Evolutionary conservation across 2,797 vertebrate species (phyloP).

Genomic region (Parauchenoglanis ngamensis): DNA sequence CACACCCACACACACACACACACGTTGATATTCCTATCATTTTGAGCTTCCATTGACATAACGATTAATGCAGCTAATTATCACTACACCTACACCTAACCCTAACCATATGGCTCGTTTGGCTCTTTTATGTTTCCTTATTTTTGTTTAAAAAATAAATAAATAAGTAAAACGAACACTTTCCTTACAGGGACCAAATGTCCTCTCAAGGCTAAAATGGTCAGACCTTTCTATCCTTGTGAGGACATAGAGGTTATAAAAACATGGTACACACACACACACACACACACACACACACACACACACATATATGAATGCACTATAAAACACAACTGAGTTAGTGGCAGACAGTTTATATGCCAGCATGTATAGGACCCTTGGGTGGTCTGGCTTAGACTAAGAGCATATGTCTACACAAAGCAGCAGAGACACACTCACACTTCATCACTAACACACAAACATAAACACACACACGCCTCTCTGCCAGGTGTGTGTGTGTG

Average conservation of each 20-base stretch:
- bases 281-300: constrained; percentile 20
- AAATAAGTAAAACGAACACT: no score
- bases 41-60: no score
- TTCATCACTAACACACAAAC: not conserved
- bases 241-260: no score
- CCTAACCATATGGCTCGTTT: no score
- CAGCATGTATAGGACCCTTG: constrained; percentile 34
- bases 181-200: no score
- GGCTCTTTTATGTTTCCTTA: no score
- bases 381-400: constrained; percentile 30
- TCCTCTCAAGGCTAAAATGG: no score
- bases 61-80: no score
- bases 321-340: constrained; percentile 21
- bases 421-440: constrained; percentile 31
- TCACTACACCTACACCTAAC: no score
- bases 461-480: constrained; percentile 22
- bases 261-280: not conserved
- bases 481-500: not conserved
- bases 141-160: no score
- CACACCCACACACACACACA: not conserved
- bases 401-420: constrained; percentile 47
- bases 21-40: no score
- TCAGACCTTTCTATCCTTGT: no score
- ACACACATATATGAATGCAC: not conserved
- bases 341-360: constrained; percentile 23